Evolutionary conservation across 2,113 vertebrate species (phyloP).

Genomic region (Raphicerus campestris): DNA sequence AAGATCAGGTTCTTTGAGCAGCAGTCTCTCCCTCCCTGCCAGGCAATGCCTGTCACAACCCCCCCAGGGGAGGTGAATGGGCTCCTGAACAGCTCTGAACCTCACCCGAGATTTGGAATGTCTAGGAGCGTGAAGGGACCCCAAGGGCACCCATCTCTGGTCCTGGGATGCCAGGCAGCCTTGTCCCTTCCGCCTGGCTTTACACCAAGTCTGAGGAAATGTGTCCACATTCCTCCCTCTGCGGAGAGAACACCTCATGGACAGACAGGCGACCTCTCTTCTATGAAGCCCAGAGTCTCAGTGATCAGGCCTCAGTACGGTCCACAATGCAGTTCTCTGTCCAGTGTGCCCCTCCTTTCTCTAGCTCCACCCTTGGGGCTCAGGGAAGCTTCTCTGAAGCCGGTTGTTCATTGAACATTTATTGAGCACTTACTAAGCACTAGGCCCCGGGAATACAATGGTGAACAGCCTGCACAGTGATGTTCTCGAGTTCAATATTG

Average conservation of each 20-base stretch:
- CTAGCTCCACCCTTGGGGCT: neutral
- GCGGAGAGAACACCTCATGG: neutral
- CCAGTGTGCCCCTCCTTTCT: neutral
- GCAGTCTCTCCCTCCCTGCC: slow-evolving; percentile 12
- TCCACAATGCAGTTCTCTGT: neutral
- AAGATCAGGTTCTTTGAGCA: slow-evolving; percentile 63
- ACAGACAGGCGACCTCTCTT: neutral
- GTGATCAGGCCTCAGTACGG: neutral
- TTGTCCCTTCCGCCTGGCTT: neutral
- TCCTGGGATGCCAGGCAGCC: neutral
- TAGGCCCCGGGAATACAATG: neutral
- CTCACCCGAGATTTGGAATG: neutral
- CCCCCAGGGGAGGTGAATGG: neutral
- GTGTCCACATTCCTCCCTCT: neutral
- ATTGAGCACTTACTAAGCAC: slow-evolving; percentile 15
- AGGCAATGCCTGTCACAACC: neutral
- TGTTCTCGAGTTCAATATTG: neutral
- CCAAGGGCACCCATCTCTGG: neutral
- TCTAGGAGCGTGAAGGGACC: neutral
- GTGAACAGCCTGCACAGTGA: neutral
- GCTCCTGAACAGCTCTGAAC: neutral
- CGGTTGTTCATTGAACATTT: neutral
- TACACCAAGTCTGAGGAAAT: neutral
- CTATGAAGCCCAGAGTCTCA: neutral
- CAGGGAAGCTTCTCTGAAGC: neutral